Base-by-base conservation (phyloP, 2,113 vertebrate genomes). In the Fulica atra region DNA sequence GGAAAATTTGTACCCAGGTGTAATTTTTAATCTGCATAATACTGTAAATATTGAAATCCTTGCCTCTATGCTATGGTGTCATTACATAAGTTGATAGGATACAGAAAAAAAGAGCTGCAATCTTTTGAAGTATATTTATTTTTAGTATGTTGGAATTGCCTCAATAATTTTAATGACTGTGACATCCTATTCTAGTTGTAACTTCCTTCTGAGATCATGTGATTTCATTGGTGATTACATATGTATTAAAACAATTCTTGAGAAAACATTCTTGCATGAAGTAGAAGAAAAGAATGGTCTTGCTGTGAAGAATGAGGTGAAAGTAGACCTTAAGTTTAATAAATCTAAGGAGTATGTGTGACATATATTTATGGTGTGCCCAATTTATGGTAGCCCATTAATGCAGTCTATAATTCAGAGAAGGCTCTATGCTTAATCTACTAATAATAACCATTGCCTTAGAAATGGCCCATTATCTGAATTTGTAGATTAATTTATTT, bases 1-100 rank as follows among this genome's bases (percentile, higher is more conserved):
- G 23, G 79, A 93, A 89, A 95, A 89, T 79, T 66, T 97, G 64
- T 90, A 86, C 81, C 38, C 72, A 89, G 72, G 91, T 96, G 65
- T 97, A 91, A 84, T 66, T 88, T 53, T 94, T 88, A 56, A 60
- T 95, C 53, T 94, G 38, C n/a, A 76, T 92, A 91, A 81, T 24
- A 71, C 8, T 91, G 65, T 86, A 93, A 95, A 92, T 96, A 72
- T 93, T 68, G 94, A 95, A 93, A 48, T 93, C 48, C 63, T 94
- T 66, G 53, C 72, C 97, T 24, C 38, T 78, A 78, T 92, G 59
- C 20, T 74, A 17, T 91, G 92, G 86, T 63, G 46, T 19, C 33
- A 16, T 66, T 81, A 96, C 57, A 76, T 96, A 97, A 96, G 66
- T 66, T 91, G 17, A 25, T 57, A 87, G 38, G 46, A 6, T 13